phyloP scores from a whole-genome alignment of 2,888 invertebrate species.

The Pharmacophagus antenor region DNA sequence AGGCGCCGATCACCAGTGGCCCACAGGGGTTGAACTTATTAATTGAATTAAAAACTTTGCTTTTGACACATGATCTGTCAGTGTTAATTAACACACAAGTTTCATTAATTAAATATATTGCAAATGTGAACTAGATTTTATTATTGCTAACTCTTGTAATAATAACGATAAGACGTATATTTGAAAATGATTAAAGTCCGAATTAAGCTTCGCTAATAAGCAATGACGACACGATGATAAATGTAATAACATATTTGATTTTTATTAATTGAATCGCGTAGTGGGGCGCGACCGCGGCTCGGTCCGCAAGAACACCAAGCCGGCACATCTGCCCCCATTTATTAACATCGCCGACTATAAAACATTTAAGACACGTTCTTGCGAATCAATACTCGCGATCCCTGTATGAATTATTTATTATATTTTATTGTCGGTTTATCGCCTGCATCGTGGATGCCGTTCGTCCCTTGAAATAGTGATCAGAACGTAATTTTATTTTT shows the following conservation, averaged over 20 bases:
- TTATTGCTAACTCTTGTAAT: too few relatives aligned
- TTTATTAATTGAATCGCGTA: conserved; percentile 69
- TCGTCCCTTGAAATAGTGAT: conserved; percentile 70
- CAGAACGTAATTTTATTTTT: conserved; percentile 76
- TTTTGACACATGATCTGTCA: too few relatives aligned
- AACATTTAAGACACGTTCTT: conserved; percentile 80
- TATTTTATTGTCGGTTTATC: conserved; percentile 79
- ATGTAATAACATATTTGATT: conserved; percentile 54
- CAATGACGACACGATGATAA: conserved; percentile 20
- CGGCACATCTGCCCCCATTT: conserved; percentile 73
- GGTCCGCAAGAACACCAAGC: conserved; percentile 50
- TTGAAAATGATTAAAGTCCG: background rate
- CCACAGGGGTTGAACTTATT: too few relatives aligned
- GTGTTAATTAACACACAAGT: too few relatives aligned
- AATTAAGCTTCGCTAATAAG: conserved; percentile 28
- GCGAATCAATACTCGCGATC: conserved; percentile 72
- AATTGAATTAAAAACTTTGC: too few relatives aligned
- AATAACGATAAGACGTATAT: background rate
- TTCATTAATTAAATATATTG: too few relatives aligned
- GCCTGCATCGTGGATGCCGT: conserved; percentile 61
- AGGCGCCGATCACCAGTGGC: too few relatives aligned
- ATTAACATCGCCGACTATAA: conserved; percentile 72
- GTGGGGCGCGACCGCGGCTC: conserved; percentile 48
- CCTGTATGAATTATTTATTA: conserved; percentile 76
- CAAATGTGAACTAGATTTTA: too few relatives aligned